Evolutionary conservation across 2,797 vertebrate species (phyloP).

Genomic region (Phoxinus dragarum): DNA sequence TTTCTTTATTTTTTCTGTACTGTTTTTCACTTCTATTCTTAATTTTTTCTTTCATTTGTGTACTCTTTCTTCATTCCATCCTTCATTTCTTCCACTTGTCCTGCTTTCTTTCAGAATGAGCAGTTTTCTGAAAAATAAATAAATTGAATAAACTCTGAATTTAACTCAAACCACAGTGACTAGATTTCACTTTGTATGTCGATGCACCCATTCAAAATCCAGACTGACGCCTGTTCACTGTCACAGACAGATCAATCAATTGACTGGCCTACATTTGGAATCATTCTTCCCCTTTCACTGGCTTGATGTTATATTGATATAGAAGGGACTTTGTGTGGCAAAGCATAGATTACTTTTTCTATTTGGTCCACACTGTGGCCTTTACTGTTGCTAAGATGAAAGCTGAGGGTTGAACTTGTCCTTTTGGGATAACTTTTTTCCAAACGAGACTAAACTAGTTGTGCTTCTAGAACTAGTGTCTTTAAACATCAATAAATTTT

Average conservation of each 20-base stretch:
- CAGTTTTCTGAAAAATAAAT: background rate
- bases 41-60: background rate
- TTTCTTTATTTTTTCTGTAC: background rate
- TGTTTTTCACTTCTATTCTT: background rate
- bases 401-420: slow-evolving; percentile 35
- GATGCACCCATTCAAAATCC: slow-evolving; percentile 11
- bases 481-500: background rate
- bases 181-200: slow-evolving; percentile 10
- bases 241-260: slow-evolving; percentile 38
- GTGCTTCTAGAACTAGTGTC: slow-evolving; percentile 31
- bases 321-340: background rate
- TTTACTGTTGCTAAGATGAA: slow-evolving; percentile 31
- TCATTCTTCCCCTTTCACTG: slow-evolving; percentile 16
- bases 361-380: slow-evolving; percentile 32
- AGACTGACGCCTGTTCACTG: slow-evolving; percentile 25
- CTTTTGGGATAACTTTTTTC: slow-evolving; percentile 34
- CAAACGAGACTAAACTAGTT: slow-evolving; percentile 21
- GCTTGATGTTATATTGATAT: slow-evolving; percentile 35
- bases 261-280: slow-evolving; percentile 40
- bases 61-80: background rate
- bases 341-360: slow-evolving; percentile 17
- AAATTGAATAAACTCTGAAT: slow-evolving; percentile 2
- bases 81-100: background rate
- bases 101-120: background rate
- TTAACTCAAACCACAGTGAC: background rate